A percentile compares a stretch with the other conserved stretches of the same genome.
Conservation (phyloP, 2,797 vertebrate species). For the Scomberomorus guttatus region DNA sequence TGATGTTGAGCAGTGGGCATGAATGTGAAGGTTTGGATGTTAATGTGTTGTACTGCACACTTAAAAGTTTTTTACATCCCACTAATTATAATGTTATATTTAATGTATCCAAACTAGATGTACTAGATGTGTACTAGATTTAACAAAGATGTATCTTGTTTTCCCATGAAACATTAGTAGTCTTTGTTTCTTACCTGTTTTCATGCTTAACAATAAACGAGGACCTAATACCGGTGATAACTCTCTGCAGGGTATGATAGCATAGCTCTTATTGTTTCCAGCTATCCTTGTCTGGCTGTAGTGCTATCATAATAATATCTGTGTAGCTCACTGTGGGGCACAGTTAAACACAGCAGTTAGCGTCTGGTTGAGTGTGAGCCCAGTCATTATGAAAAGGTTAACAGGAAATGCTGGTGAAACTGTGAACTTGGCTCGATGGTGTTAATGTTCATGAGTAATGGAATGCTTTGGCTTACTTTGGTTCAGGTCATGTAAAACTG, state of each 20-base stretch:
- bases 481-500: neutral
- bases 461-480: neutral
- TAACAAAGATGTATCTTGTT: neutral
- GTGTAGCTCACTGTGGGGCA: constrained; percentile 10
- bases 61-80: neutral
- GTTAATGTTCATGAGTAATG: neutral
- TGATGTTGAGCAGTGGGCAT: neutral
- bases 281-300: constrained; percentile 26
- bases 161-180: neutral
- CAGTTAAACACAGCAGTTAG: constrained; percentile 20
- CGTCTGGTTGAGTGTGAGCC: constrained; percentile 16
- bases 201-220: constrained; percentile 13
- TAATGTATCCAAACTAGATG: neutral
- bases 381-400: constrained; percentile 40
- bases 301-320: constrained; percentile 6
- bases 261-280: constrained; percentile 17
- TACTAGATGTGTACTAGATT: too few relatives aligned
- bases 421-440: neutral
- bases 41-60: neutral
- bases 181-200: neutral
- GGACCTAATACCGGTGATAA: neutral
- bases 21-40: neutral
- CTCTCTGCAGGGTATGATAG: neutral
- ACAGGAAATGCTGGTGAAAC: constrained; percentile 66
- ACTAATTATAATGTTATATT: neutral